Base-by-base conservation (phyloP, 2,888 invertebrate genomes). In the Pilophorus perplexus region DNA sequence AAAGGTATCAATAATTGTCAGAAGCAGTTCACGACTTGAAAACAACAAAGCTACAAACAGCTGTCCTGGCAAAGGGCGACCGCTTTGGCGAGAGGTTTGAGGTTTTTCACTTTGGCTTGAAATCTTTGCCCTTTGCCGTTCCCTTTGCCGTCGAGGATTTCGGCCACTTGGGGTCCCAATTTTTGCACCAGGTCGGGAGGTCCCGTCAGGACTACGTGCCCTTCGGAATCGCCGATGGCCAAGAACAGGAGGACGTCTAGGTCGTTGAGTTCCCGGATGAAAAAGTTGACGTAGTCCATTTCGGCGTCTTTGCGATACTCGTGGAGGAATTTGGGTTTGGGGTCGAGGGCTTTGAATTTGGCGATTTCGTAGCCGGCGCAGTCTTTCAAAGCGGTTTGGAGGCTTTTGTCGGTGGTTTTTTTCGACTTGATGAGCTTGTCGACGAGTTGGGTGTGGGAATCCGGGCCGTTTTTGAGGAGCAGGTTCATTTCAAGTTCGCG, bases 61-160 rank as follows among this genome's bases (percentile, higher is more conserved):
- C 46, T 46, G 10, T 22, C 52, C 14, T 52, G 25, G 14, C 52
- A 52, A 62, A 84, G 72, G 69, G 81, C 80, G 69, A 82, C 84
- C 73, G 86, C 90, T 76, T 86, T 83, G 25, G 78, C 77, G 40
- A 86, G 77, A 68, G 82, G 83, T n/a, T 79, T 77, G 72, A 89
- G 75, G 73, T 87, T 86, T 3, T 80, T 81, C 0, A 88, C 86
- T 79, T 90, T 91, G 0, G 88, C 91, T 78, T 90, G 89, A 73
- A 84, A 90, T 71, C 82, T 82, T 38, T 84, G 84, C 57, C 86
- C 84, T 74, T 87, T 87, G 46, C 84, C 85, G 27, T 85, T 87
- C 6, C 91, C 91, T 78, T 90, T 90, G 2, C 87, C 89, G 72
- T 85, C 85, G 14, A 92, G 75, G 0, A 88, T 66, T 38, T 84